These are phyloP conservation scores for Lycaena phlaeas DNA, from an alignment of 2,888 invertebrate species.

Conservation along the genomic window DNA sequence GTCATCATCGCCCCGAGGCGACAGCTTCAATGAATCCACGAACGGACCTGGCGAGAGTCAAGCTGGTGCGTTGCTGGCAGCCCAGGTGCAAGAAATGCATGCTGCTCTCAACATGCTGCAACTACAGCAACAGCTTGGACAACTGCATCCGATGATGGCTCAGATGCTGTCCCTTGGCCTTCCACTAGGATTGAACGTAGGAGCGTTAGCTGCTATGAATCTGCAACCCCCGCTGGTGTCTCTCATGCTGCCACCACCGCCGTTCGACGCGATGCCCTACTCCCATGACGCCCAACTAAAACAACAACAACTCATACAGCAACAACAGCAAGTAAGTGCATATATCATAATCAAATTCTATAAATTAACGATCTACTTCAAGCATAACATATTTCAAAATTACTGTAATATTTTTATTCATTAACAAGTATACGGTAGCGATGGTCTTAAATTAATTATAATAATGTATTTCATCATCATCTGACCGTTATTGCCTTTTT, in stretches of 20 bases:
- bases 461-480: too few species aligned
- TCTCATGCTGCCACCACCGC: constrained; percentile 89
- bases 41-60: constrained; percentile 48
- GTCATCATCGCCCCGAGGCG: constrained; percentile 49
- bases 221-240: constrained; percentile 93
- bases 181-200: constrained; percentile 84
- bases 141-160: constrained; percentile 93
- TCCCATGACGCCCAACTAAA: constrained; percentile 76
- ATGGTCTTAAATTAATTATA: too few species aligned
- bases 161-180: constrained; percentile 89
- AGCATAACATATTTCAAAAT: too few species aligned
- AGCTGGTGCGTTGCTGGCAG: constrained; percentile 71
- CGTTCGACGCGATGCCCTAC: constrained; percentile 78
- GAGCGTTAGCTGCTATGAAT: constrained; percentile 93
- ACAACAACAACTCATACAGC: constrained; percentile 81
- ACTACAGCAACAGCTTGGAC: constrained; percentile 86
- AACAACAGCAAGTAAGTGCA: constrained; percentile 76
- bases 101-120: constrained; percentile 89
- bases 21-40: constrained; percentile 48
- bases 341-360: background rate
- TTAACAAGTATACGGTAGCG: too few species aligned
- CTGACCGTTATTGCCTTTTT: too few species aligned
- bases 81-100: constrained; percentile 88
- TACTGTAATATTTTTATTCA: too few species aligned
- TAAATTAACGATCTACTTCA: too few species aligned